Conservation (phyloP, 2,888 invertebrate genomes). For the Hermaeophaga mercurialis region DNA sequence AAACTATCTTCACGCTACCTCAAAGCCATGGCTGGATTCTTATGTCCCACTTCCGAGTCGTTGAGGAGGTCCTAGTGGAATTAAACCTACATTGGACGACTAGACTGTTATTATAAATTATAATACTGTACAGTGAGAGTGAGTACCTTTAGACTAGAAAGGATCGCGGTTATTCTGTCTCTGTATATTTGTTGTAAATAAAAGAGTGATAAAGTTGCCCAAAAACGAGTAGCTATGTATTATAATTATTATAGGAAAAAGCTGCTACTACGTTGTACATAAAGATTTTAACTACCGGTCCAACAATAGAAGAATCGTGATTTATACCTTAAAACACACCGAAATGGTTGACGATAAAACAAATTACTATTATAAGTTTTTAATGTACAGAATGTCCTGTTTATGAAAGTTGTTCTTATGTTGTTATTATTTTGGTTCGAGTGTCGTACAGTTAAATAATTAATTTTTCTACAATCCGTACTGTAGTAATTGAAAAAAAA, state of each 20-base stretch:
- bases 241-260: constrained; percentile 49
- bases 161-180: constrained; percentile 29
- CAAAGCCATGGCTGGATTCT: constrained; percentile 42
- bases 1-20: constrained; percentile 47
- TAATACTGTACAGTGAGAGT: constrained; percentile 41
- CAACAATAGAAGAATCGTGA: constrained; percentile 45
- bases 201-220: constrained; percentile 52
- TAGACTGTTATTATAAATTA: constrained; percentile 27
- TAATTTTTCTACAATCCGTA: constrained; percentile 49
- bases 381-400: constrained; percentile 55
- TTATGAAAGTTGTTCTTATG: constrained; percentile 52
- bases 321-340: constrained; percentile 52
- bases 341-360: constrained; percentile 54
- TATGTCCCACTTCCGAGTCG: constrained; percentile 37
- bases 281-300: constrained; percentile 42
- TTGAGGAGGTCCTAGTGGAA: constrained; percentile 51
- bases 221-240: constrained; percentile 50
- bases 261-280: constrained; percentile 48
- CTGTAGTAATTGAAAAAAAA: constrained; percentile 29
- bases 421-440: constrained; percentile 52
- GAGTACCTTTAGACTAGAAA: constrained; percentile 43
- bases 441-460: constrained; percentile 51
- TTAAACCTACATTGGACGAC: constrained; percentile 17
- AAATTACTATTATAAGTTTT: constrained; percentile 54
- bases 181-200: constrained; percentile 53